Conservation (phyloP, 92 coral and sea anemone genomes). For the Bergia sp. region DNA sequence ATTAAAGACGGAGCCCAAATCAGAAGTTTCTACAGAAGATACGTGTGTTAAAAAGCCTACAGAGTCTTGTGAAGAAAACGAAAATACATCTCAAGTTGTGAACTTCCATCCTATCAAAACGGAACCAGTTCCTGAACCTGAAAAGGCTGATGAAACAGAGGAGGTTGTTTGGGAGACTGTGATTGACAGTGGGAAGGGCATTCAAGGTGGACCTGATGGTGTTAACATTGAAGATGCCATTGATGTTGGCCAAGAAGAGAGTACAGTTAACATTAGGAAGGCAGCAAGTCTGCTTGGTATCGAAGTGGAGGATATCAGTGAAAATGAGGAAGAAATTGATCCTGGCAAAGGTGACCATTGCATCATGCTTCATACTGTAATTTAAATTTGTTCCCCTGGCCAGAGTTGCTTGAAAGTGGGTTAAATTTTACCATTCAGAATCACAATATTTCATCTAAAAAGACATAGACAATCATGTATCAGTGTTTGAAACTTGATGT, state of each 20-base stretch:
- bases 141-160: conserved; percentile 45
- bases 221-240: conserved; percentile 65
- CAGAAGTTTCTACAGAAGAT: neutral
- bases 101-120: neutral
- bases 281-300: conserved; percentile 76
- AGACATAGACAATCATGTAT: too few relatives aligned
- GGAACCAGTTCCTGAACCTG: conserved; percentile 34
- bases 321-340: conserved; percentile 89
- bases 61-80: neutral
- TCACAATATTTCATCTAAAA: too few relatives aligned
- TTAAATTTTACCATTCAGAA: too few relatives aligned
- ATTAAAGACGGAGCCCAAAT: neutral
- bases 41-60: neutral
- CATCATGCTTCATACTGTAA: neutral
- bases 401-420: too few relatives aligned
- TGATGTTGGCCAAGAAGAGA: conserved; percentile 64
- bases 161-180: conserved; percentile 94
- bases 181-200: conserved; percentile 81
- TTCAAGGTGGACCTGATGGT: conserved; percentile 49
- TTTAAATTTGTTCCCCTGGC: too few relatives aligned
- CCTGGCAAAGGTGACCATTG: conserved; percentile 75
- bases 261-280: conserved; percentile 6
- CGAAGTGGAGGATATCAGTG: conserved; percentile 93
- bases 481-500: too few relatives aligned
- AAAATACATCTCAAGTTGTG: neutral